A percentile compares a stretch with the other conserved stretches of the same genome.
Conservation (phyloP, 2,113 vertebrate species). For the Coptodon rendalli region DNA sequence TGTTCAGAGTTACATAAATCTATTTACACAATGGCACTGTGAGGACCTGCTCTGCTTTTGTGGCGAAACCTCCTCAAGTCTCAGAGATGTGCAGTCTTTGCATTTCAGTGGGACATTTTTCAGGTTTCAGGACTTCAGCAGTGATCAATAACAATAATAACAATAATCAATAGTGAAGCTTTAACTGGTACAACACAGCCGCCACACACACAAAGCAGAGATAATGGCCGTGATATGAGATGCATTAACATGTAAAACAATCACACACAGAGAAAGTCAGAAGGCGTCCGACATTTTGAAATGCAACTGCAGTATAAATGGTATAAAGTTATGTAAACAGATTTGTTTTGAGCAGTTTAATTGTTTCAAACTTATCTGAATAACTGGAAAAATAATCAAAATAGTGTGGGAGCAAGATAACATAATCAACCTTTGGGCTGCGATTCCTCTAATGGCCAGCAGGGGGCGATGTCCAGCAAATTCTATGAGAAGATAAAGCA, state of each 20-base stretch:
- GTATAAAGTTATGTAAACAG: not conserved
- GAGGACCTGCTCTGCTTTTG: not conserved
- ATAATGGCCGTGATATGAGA: not conserved
- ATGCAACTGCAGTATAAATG: not conserved
- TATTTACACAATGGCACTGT: not conserved
- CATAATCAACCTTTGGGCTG: accelerated
- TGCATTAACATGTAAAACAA: not conserved
- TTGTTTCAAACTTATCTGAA: not conserved
- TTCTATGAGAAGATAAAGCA: not conserved
- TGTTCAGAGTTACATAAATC: not conserved
- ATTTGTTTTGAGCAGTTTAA: not conserved
- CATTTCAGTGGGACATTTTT: not conserved
- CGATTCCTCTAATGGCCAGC: not conserved
- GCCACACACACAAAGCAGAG: not conserved
- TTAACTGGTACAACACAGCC: not conserved
- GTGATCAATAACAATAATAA: not conserved
- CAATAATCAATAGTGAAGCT: not conserved
- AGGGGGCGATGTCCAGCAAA: not conserved
- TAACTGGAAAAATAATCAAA: not conserved
- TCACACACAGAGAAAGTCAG: not conserved
- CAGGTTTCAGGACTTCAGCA: not conserved
- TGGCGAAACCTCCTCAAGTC: not conserved
- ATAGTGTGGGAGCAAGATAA: not conserved
- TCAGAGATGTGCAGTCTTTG: not conserved
- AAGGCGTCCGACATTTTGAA: not conserved